These are phyloP conservation scores for Enteromius mattozi DNA, from an alignment of 2,797 vertebrate species.

Conservation along the genomic window DNA sequence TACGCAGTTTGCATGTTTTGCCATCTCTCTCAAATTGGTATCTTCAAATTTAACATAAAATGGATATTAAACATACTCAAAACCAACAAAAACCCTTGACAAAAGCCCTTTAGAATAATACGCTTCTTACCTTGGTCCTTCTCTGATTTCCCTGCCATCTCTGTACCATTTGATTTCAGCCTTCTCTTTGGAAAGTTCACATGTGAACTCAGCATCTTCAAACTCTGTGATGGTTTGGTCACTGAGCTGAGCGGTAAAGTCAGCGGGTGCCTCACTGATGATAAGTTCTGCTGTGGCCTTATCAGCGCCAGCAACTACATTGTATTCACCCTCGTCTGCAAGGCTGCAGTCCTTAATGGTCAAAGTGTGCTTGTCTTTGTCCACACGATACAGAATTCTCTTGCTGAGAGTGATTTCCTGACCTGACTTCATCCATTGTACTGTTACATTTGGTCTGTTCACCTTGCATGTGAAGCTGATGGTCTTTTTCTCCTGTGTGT, in stretches of 20 bases:
- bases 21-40: slow-evolving; percentile 93
- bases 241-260: slow-evolving; percentile 88
- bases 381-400: slow-evolving; percentile 87
- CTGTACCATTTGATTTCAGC: slow-evolving; percentile 95
- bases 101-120: background rate
- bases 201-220: slow-evolving; percentile 91
- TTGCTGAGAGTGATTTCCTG: slow-evolving; percentile 88
- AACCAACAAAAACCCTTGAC: background rate
- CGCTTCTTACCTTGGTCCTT: slow-evolving; percentile 88
- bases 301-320: slow-evolving; percentile 86
- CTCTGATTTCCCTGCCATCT: slow-evolving; percentile 94
- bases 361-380: slow-evolving; percentile 93
- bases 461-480: slow-evolving; percentile 96
- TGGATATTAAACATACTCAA: background rate
- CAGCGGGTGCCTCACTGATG: slow-evolving; percentile 94
- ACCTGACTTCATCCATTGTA: slow-evolving; percentile 92
- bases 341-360: slow-evolving; percentile 93
- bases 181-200: slow-evolving; percentile 94
- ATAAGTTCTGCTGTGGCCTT: slow-evolving; percentile 93
- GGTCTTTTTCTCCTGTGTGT: slow-evolving; percentile 96
- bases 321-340: slow-evolving; percentile 94
- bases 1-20: slow-evolving; percentile 85
- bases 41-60: slow-evolving; percentile 67
- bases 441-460: slow-evolving; percentile 87
- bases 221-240: slow-evolving; percentile 97